Evolutionary conservation across 2,888 invertebrate species (phyloP).

Genomic region (Chrysolina oricalcia): DNA sequence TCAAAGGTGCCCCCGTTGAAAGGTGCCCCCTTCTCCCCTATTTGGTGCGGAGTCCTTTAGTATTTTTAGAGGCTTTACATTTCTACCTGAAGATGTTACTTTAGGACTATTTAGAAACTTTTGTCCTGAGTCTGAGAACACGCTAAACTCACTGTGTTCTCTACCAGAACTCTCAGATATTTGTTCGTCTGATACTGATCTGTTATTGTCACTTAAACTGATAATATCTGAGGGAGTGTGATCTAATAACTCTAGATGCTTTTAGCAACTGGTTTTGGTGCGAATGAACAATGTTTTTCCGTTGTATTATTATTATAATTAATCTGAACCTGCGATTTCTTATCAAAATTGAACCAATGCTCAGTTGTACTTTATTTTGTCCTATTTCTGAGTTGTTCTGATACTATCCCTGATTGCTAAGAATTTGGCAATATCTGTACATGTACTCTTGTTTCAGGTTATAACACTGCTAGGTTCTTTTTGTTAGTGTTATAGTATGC

Average conservation of each 20-base stretch:
- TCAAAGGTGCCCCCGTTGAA: no score
- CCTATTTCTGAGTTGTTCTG: conserved; percentile 29
- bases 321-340: conserved; percentile 32
- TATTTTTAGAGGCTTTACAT: conserved; percentile 14
- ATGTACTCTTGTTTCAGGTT: conserved; percentile 22
- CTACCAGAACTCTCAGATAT: neutral
- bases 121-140: conserved; percentile 7
- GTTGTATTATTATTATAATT: neutral
- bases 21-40: no score
- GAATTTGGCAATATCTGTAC: conserved; percentile 23
- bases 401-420: conserved; percentile 27
- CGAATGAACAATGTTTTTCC: no score
- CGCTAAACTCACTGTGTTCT: neutral
- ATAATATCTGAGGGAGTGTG: neutral
- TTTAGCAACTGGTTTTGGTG: conserved; percentile 4
- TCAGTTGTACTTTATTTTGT: conserved; percentile 30
- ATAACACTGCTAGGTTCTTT: conserved; percentile 3
- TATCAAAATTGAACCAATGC: conserved; percentile 7
- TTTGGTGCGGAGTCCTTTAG: no score
- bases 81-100: conserved; percentile 18
- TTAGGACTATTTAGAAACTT: conserved; percentile 9
- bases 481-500: conserved; percentile 4
- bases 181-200: neutral
- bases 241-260: neutral
- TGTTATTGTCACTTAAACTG: neutral